phyloP scores from a whole-genome alignment of 2,888 invertebrate species.

The Hedya salicella region DNA sequence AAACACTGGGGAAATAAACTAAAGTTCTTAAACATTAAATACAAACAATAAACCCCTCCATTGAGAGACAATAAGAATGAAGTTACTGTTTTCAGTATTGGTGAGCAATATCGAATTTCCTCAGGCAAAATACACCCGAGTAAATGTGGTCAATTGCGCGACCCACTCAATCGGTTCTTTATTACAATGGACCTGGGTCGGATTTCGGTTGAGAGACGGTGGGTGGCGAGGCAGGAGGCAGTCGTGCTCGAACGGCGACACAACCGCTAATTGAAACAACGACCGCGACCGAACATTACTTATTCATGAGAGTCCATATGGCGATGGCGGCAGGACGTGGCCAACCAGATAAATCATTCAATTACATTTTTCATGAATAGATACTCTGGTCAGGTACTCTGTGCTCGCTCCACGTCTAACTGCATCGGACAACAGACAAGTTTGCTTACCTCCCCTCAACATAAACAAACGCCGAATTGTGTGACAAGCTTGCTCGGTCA shows the following conservation, averaged over 20 bases:
- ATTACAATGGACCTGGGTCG: slow-evolving; percentile 55
- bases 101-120: slow-evolving; percentile 48
- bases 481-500: slow-evolving; percentile 13
- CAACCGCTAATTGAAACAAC: slow-evolving; percentile 84
- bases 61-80: slow-evolving; percentile 47
- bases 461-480: slow-evolving; percentile 33
- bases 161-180: slow-evolving; percentile 49
- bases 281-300: slow-evolving; percentile 80
- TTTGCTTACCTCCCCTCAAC: slow-evolving; percentile 11
- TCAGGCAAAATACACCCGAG: slow-evolving; percentile 45
- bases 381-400: slow-evolving; percentile 48
- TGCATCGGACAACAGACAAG: slow-evolving; percentile 7
- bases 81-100: slow-evolving; percentile 50
- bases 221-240: slow-evolving; percentile 58
- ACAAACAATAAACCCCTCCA: slow-evolving; percentile 46
- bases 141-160: slow-evolving; percentile 45
- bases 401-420: not conserved
- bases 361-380: slow-evolving; percentile 80
- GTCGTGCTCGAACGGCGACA: slow-evolving; percentile 74
- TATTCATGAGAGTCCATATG: slow-evolving; percentile 85
- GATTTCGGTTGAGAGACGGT: slow-evolving; percentile 49
- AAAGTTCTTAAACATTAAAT: slow-evolving; percentile 37
- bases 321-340: slow-evolving; percentile 81
- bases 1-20: slow-evolving; percentile 15
- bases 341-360: slow-evolving; percentile 81